Conservation (phyloP, 2,113 vertebrate species). For the Scomber scombrus region DNA sequence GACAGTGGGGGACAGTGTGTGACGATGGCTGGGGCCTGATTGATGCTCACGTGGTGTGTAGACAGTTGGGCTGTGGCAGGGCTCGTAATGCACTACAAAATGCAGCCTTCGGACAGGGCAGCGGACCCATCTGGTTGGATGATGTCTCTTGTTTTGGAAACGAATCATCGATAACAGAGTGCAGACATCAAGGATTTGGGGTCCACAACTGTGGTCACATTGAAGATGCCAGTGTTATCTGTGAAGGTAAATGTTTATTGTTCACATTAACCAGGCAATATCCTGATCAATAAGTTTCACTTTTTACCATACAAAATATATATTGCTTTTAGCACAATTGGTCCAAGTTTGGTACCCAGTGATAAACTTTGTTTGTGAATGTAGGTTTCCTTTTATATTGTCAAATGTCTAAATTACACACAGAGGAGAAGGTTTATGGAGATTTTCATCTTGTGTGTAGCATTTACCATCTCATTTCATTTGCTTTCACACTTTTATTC, state of each 20-base stretch:
- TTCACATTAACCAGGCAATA: too few species aligned
- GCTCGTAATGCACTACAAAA: slow-evolving; percentile 22
- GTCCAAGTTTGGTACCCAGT: too few species aligned
- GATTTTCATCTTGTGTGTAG: too few species aligned
- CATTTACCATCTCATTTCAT: too few species aligned
- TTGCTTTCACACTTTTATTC: too few species aligned
- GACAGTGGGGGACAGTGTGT: slow-evolving; percentile 74
- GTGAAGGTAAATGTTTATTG: background rate
- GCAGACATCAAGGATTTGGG: slow-evolving; percentile 53
- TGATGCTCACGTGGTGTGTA: too few species aligned
- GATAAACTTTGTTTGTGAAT: slow-evolving; percentile 48
- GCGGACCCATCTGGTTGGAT: slow-evolving; percentile 74
- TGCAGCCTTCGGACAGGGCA: slow-evolving; percentile 63
- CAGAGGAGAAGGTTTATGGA: too few species aligned
- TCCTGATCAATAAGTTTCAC: too few species aligned
- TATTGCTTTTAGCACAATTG: too few species aligned
- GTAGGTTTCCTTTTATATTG: slow-evolving; percentile 11
- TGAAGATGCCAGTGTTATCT: slow-evolving; percentile 49
- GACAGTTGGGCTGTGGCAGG: slow-evolving; percentile 68
- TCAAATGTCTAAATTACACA: too few species aligned
- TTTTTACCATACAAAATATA: too few species aligned
- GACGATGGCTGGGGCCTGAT: slow-evolving; percentile 8
- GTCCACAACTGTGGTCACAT: slow-evolving; percentile 21
- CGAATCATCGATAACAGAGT: slow-evolving; percentile 48
- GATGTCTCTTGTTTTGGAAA: slow-evolving; percentile 49